A percentile compares a stretch with the other conserved stretches of the same genome.
Conservation (phyloP, 2,797 vertebrate species). For the Aeoliscus strigatus region DNA sequence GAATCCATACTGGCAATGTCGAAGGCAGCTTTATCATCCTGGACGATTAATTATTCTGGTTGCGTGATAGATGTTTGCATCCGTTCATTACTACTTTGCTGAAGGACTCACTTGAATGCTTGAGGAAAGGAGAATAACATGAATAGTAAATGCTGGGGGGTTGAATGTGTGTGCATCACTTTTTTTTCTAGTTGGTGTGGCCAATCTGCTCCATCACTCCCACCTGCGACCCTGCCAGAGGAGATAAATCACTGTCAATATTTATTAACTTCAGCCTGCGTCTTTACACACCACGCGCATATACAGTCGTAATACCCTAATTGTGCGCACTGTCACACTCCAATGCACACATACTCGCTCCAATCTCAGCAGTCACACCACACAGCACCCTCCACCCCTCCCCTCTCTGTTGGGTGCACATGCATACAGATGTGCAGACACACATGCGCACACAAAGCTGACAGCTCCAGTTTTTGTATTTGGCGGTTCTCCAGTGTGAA, state of each 20-base stretch:
- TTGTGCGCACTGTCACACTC: slow-evolving; percentile 35
- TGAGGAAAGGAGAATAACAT: neutral
- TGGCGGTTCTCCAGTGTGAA: slow-evolving; percentile 38
- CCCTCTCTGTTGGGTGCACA: slow-evolving; percentile 8
- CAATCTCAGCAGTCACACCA: slow-evolving; percentile 30
- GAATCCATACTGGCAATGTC: slow-evolving; percentile 20
- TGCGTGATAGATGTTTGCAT: slow-evolving; percentile 8
- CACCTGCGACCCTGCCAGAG: slow-evolving; percentile 70
- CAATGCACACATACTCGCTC: slow-evolving; percentile 36
- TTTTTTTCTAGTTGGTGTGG: slow-evolving; percentile 39
- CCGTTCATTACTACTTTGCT: slow-evolving; percentile 31
- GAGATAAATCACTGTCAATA: slow-evolving; percentile 76
- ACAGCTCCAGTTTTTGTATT: slow-evolving; percentile 55
- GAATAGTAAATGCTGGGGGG: neutral
- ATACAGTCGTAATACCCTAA: slow-evolving; percentile 18
- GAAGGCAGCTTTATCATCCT: slow-evolving; percentile 26
- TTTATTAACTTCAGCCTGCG: slow-evolving; percentile 68
- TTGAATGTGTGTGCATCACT: neutral
- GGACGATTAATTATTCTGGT: slow-evolving; percentile 30
- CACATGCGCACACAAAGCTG: slow-evolving; percentile 7
- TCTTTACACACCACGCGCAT: slow-evolving; percentile 9
- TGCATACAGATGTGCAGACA: slow-evolving; percentile 43
- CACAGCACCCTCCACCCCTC: slow-evolving; percentile 1
- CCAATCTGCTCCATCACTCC: slow-evolving; percentile 56
- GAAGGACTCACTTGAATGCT: slow-evolving; percentile 17